Evolutionary conservation across 2,113 vertebrate species (phyloP).

Genomic region (Callipepla californica): DNA sequence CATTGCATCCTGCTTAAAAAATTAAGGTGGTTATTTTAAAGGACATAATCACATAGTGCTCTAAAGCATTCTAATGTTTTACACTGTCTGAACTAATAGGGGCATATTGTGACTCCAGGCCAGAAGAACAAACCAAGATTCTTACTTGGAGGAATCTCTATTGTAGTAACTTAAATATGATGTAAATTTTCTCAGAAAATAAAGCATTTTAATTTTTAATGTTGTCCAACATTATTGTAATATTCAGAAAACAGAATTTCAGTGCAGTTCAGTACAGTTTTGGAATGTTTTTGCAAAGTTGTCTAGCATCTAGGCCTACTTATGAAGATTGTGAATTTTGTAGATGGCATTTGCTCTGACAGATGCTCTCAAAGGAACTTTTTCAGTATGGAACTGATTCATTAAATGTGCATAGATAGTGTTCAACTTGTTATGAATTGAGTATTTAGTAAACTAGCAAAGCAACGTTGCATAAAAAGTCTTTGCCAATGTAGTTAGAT

Average conservation of each 20-base stretch:
- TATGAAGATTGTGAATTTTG: constrained; percentile 4
- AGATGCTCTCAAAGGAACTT: background rate
- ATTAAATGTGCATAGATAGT: constrained; percentile 7
- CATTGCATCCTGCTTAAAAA: background rate
- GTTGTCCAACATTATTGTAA: background rate
- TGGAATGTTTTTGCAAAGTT: constrained; percentile 39
- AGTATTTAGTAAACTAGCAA: background rate
- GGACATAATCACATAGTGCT: background rate
- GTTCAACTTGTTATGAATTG: background rate
- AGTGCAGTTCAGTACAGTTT: background rate
- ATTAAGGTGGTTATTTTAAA: background rate
- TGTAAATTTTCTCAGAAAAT: constrained; percentile 33
- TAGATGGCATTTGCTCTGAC: background rate
- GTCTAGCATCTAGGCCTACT: background rate
- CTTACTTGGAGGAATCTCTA: constrained; percentile 11
- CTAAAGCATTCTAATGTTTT: constrained; percentile 17
- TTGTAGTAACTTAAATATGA: background rate
- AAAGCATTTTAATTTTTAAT: constrained; percentile 51
- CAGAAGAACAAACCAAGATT: constrained; percentile 26
- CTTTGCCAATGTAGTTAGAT: background rate
- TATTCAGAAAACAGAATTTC: background rate
- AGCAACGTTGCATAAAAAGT: background rate
- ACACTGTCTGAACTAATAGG: constrained; percentile 33
- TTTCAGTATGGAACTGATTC: constrained; percentile 5
- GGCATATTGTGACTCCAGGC: constrained; percentile 21